Evolutionary conservation across 2,113 vertebrate species (phyloP).

Genomic region (Chaetodon trifascialis): DNA sequence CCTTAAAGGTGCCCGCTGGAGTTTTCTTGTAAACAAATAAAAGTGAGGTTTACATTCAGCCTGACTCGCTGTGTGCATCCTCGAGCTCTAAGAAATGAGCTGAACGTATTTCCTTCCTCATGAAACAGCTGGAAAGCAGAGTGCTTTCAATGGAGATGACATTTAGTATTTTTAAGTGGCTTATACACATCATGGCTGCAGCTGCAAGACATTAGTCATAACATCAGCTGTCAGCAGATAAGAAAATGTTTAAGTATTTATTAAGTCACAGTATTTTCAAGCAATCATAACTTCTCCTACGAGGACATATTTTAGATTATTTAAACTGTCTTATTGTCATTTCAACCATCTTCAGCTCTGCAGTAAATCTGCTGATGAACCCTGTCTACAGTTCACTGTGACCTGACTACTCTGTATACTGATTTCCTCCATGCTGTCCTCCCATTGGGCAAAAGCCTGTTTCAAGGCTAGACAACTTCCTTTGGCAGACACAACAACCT

Average conservation of each 20-base stretch:
- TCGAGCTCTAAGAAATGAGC: background rate
- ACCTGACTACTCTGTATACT: slow-evolving; percentile 37
- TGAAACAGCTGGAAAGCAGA: background rate
- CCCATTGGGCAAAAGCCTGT: slow-evolving; percentile 31
- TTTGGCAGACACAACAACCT: slow-evolving; percentile 55
- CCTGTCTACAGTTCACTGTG: slow-evolving; percentile 32
- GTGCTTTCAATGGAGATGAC: too few species aligned
- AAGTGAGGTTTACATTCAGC: background rate
- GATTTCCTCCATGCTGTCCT: slow-evolving; percentile 39
- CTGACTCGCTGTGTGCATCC: background rate
- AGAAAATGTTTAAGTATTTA: too few species aligned
- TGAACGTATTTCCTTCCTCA: background rate
- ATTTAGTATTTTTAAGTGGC: too few species aligned
- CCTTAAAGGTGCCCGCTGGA: background rate
- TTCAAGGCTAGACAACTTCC: slow-evolving; percentile 66
- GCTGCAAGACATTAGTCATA: too few species aligned
- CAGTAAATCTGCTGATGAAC: slow-evolving; percentile 31
- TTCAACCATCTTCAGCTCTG: background rate
- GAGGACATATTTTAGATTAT: too few species aligned
- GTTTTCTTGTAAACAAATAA: background rate
- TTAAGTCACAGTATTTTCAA: too few species aligned
- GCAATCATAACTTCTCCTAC: too few species aligned
- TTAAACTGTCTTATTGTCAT: too few species aligned
- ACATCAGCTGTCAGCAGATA: too few species aligned
- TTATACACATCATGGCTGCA: too few species aligned